Evolutionary conservation across 2,113 vertebrate species (phyloP).

Genomic region (Colaptes auratus): DNA sequence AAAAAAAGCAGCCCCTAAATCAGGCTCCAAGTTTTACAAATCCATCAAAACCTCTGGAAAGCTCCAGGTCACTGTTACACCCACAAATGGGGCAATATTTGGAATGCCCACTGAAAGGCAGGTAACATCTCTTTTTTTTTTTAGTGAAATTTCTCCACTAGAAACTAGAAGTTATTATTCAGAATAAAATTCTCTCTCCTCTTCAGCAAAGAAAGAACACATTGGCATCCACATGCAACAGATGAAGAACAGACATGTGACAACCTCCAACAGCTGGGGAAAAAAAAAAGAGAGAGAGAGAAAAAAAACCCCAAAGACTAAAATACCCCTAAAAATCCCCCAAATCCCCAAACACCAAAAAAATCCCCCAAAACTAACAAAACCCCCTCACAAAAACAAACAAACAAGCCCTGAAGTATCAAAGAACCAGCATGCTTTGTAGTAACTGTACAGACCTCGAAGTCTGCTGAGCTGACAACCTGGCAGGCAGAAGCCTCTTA

Average conservation of each 20-base stretch:
- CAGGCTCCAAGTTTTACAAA: not conserved
- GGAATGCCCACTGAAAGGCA: not conserved
- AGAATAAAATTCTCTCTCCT: not conserved
- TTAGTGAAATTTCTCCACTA: not conserved
- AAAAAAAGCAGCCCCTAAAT: not conserved
- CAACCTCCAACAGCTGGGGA: not conserved
- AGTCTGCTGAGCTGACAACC: not conserved
- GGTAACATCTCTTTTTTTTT: not conserved
- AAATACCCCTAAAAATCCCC: too few species aligned
- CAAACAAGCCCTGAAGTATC: not conserved
- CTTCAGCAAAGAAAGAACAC: not conserved
- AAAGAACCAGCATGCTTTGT: not conserved
- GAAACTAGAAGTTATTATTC: not conserved
- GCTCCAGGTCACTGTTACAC: not conserved
- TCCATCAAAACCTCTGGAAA: not conserved
- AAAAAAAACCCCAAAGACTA: too few species aligned
- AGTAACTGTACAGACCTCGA: not conserved
- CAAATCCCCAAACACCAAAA: too few species aligned
- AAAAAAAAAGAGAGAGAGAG: too few species aligned
- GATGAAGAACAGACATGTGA: not conserved
- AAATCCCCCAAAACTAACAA: too few species aligned
- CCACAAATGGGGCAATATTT: not conserved
- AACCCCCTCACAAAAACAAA: too few species aligned
- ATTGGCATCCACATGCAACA: not conserved
- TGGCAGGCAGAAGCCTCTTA: not conserved